Evolutionary conservation across 2,888 invertebrate genomes (phyloP).

Genomic region (Morinoia aosen): DNA sequence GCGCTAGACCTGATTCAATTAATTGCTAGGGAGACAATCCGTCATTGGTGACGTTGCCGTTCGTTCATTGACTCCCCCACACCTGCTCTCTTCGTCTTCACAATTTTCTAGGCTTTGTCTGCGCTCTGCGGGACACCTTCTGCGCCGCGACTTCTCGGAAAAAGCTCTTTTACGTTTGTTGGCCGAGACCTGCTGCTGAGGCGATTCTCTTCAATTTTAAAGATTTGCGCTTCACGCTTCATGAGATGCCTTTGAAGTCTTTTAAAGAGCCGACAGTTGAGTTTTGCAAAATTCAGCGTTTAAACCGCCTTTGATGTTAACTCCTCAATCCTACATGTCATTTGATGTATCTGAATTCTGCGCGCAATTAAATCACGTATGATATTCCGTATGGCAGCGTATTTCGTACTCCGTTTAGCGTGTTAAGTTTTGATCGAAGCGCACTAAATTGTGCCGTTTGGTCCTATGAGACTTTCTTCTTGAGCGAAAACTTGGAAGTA

Average conservation of each 20-base stretch:
- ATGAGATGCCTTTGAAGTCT: slow-evolving; percentile 38
- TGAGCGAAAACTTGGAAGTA: neutral
- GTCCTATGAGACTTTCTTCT: neutral
- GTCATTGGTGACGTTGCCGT: slow-evolving; percentile 32
- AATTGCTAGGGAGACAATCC: neutral
- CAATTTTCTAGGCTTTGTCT: slow-evolving; percentile 50
- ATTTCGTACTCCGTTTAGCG: neutral
- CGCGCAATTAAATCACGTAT: neutral
- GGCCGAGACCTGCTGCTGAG: slow-evolving; percentile 26
- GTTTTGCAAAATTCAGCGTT: neutral
- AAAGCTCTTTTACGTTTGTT: neutral
- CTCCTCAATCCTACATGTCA: neutral
- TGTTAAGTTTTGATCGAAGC: neutral
- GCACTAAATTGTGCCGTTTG: neutral
- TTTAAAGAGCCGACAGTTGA: neutral
- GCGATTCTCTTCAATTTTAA: slow-evolving; percentile 25
- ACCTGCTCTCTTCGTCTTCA: slow-evolving; percentile 41
- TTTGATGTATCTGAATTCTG: neutral
- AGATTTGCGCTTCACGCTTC: slow-evolving; percentile 40
- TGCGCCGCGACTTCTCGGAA: neutral
- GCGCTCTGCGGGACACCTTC: slow-evolving; percentile 38
- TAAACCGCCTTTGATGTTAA: neutral
- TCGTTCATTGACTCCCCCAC: slow-evolving; percentile 18
- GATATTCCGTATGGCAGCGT: neutral
- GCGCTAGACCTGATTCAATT: slow-evolving; percentile 27